Evolutionary conservation across 1,140 invertebrate species (phyloP).

Genomic region (Zaprionus vittiger): DNA sequence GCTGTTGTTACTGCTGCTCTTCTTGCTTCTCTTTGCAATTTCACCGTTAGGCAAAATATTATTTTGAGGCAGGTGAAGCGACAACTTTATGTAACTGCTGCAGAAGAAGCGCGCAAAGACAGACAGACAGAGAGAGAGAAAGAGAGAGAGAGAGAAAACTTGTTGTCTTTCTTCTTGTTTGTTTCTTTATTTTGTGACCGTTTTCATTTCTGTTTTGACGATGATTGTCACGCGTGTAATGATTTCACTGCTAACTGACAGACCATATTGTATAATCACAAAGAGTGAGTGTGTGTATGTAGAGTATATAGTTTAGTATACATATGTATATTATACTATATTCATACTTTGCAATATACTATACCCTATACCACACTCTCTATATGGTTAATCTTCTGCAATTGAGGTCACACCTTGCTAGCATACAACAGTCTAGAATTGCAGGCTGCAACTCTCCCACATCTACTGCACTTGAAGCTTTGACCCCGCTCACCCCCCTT

Average conservation of each 20-base stretch:
- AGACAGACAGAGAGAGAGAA: neutral
- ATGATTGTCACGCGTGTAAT: slow-evolving; percentile 72
- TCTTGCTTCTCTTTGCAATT: slow-evolving; percentile 70
- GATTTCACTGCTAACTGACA: slow-evolving; percentile 63
- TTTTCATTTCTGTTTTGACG: slow-evolving; percentile 40
- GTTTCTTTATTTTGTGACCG: neutral
- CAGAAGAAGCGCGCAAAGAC: slow-evolving; percentile 11
- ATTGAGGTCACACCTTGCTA: slow-evolving; percentile 8
- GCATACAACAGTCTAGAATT: slow-evolving; percentile 7
- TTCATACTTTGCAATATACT: too few species aligned
- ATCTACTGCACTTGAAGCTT: slow-evolving; percentile 68
- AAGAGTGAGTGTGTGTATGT: too few species aligned
- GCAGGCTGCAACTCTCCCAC: slow-evolving; percentile 31
- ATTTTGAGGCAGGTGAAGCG: slow-evolving; percentile 68
- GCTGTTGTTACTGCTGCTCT: slow-evolving; percentile 27
- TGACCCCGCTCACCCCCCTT: slow-evolving; percentile 42
- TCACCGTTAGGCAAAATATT: slow-evolving; percentile 70
- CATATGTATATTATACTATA: too few species aligned
- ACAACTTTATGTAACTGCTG: slow-evolving; percentile 69
- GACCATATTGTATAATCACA: slow-evolving; percentile 61
- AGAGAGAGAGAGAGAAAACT: slow-evolving; percentile 23
- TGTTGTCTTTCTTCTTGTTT: slow-evolving; percentile 13
- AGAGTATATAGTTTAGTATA: neutral
- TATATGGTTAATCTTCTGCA: slow-evolving; percentile 17
- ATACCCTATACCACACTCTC: too few species aligned